phyloP scores from a whole-genome alignment of 2,797 vertebrate genomes.

The Pseudocheirus occidentalis region DNA sequence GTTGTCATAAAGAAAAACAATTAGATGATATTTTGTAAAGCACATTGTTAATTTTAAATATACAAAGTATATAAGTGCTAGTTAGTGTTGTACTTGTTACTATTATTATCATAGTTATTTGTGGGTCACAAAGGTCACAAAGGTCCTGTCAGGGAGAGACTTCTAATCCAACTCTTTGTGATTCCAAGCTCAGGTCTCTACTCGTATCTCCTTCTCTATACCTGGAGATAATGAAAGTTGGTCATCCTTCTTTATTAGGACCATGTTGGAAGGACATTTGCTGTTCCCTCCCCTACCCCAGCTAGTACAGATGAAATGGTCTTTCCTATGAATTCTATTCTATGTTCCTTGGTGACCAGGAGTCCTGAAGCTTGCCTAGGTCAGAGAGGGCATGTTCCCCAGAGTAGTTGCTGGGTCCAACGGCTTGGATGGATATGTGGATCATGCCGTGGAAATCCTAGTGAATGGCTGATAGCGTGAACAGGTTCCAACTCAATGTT shows the following conservation, averaged over 20 bases:
- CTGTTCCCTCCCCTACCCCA: background rate
- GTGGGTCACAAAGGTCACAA: background rate
- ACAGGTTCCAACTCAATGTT: rapidly evolving
- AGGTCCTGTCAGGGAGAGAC: background rate
- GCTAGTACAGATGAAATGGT: background rate
- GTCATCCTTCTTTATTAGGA: background rate
- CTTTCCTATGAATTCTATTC: background rate
- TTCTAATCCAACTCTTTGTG: background rate
- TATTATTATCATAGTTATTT: background rate
- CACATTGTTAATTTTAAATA: background rate
- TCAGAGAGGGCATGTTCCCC: background rate
- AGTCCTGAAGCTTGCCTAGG: background rate
- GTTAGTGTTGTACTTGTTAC: background rate
- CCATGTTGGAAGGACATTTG: background rate
- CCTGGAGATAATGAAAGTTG: background rate
- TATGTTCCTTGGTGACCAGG: background rate
- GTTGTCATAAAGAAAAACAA: background rate
- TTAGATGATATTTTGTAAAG: background rate
- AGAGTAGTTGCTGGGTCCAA: rapidly evolving
- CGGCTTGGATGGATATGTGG: too few species aligned
- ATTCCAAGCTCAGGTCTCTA: background rate
- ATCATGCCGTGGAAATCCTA: background rate
- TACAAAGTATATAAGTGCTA: background rate
- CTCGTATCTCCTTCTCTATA: background rate
- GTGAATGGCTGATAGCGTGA: too few species aligned